Percentiles rank a stretch among this genome's conserved stretches.
phyloP scores from a whole-genome alignment of 2,888 invertebrate genomes.

The Pyrrhia umbra region DNA sequence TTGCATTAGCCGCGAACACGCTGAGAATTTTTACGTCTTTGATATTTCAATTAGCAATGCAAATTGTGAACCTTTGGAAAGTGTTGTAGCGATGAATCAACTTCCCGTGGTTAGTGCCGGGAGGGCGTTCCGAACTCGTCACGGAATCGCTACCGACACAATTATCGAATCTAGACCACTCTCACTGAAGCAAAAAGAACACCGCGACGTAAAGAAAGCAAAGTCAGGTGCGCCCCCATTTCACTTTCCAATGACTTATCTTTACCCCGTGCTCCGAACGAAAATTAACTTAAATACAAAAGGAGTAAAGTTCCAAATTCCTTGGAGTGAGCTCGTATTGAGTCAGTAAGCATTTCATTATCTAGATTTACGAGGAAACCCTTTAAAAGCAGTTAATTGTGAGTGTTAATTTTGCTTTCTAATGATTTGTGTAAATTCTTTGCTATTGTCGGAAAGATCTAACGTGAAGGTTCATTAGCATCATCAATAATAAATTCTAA shows the following conservation, averaged over 20 bases:
- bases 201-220: conserved; percentile 88
- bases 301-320: conserved; percentile 64
- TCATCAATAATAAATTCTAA: conserved; percentile 1
- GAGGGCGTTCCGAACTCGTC: conserved; percentile 78
- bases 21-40: conserved; percentile 56
- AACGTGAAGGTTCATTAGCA: conserved; percentile 24
- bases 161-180: conserved; percentile 89
- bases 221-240: conserved; percentile 89
- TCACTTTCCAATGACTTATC: conserved; percentile 89
- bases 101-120: conserved; percentile 68
- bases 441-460: conserved; percentile 41
- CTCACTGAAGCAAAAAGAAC: conserved; percentile 89
- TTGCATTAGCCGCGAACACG: conserved; percentile 59
- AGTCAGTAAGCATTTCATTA: conserved; percentile 81
- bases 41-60: conserved; percentile 65
- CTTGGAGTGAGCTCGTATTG: conserved; percentile 51
- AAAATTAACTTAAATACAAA: conserved; percentile 70
- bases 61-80: conserved; percentile 61
- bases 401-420: conserved; percentile 79
- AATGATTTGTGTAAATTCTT: conserved; percentile 74
- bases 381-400: conserved; percentile 86
- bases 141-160: conserved; percentile 86
- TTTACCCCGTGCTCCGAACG: conserved; percentile 63
- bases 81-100: conserved; percentile 61
- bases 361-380: conserved; percentile 87